Conservation (phyloP, 1,140 invertebrate species). For the Brachionus koreanus region DNA sequence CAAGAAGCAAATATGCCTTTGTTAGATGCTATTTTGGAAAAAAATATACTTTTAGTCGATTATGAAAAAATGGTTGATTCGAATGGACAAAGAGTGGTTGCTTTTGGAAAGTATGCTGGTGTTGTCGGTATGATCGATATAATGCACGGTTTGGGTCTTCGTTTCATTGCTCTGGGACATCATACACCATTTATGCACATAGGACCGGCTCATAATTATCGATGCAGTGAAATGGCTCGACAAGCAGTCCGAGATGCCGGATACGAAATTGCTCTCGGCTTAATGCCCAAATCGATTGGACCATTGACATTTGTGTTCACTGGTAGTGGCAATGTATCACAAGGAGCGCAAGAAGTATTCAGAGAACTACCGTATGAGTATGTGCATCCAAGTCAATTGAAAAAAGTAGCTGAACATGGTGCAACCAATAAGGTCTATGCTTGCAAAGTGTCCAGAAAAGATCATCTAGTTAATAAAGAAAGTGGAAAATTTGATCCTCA, state of each 20-base stretch:
- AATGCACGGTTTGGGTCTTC: conserved; percentile 86
- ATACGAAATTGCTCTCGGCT: conserved; percentile 91
- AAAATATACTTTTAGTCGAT: conserved; percentile 92
- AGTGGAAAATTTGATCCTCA: conserved; percentile 77
- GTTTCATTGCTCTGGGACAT: conserved; percentile 88
- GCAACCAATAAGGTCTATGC: conserved; percentile 87
- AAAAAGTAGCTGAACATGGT: conserved; percentile 92
- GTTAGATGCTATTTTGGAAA: conserved; percentile 88
- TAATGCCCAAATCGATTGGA: conserved; percentile 93
- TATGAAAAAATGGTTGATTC: conserved; percentile 92
- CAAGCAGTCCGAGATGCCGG: conserved; percentile 94
- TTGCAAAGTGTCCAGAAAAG: conserved; percentile 81
- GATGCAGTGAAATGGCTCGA: conserved; percentile 91
- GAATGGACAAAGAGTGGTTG: conserved; percentile 82
- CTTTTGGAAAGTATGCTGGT: conserved; percentile 97
- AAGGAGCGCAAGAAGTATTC: conserved; percentile 95
- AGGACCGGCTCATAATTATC: conserved; percentile 94
- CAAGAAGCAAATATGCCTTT: conserved; percentile 97
- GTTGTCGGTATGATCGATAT: conserved; percentile 99
- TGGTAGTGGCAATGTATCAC: conserved; percentile 63
- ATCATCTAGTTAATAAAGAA: conserved; percentile 86
- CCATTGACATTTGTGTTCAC: conserved; percentile 44
- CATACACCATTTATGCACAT: conserved; percentile 99
- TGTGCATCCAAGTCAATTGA: conserved; percentile 85
- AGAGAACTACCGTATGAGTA: conserved; percentile 95